phyloP scores from a whole-genome alignment of 2,797 vertebrate genomes.

The Enoplosus armatus region DNA sequence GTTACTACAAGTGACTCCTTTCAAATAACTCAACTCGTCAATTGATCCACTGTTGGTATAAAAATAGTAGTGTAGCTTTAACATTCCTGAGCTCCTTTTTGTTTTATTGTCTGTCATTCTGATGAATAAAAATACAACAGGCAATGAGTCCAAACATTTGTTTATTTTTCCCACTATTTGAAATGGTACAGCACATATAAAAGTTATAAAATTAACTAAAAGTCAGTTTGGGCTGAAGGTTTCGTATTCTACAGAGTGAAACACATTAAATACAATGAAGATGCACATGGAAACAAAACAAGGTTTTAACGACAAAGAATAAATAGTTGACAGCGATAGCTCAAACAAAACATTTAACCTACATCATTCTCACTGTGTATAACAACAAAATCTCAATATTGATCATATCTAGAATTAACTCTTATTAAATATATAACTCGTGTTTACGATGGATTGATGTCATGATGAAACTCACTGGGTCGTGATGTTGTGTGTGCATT shows the following conservation, averaged over 20 bases:
- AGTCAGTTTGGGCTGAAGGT: slow-evolving; percentile 27
- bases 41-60: no score
- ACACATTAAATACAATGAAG: slow-evolving; percentile 28
- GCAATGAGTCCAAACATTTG: slow-evolving; percentile 39
- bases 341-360: slow-evolving; percentile 45
- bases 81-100: neutral
- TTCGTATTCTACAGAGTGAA: slow-evolving; percentile 50
- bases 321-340: slow-evolving; percentile 62
- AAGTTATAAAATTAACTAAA: slow-evolving; percentile 77
- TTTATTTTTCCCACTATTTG: slow-evolving; percentile 64
- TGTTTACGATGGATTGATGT: slow-evolving; percentile 54
- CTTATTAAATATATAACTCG: slow-evolving; percentile 41
- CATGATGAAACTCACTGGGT: slow-evolving; percentile 23
- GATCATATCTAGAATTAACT: slow-evolving; percentile 14
- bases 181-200: slow-evolving; percentile 76
- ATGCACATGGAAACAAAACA: slow-evolving; percentile 35
- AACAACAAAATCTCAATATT: slow-evolving; percentile 22
- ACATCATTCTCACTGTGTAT: slow-evolving; percentile 32
- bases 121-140: slow-evolving; percentile 12
- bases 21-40: neutral
- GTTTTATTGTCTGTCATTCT: neutral
- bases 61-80: neutral
- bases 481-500: slow-evolving; percentile 18
- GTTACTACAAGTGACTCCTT: neutral
- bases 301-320: slow-evolving; percentile 56